These are phyloP conservation scores for Montifringilla adamsi DNA, from an alignment of 2,113 vertebrate genomes.

Conservation along the genomic window DNA sequence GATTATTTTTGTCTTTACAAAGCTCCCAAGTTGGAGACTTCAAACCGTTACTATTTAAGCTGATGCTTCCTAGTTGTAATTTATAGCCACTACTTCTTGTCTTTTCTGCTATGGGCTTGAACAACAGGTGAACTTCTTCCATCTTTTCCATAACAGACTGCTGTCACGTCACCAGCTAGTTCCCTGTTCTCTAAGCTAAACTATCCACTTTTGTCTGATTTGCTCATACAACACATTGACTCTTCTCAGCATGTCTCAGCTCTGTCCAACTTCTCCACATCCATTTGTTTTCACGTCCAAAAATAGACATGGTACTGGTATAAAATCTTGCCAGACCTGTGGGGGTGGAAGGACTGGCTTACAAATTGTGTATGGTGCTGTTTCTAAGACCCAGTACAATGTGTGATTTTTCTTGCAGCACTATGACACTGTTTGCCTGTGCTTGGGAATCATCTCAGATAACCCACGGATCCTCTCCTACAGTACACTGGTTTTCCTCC, in stretches of 20 bases:
- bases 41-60: neutral
- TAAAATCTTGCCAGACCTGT: neutral
- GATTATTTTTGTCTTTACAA: neutral
- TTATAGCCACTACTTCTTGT: neutral
- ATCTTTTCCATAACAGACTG: neutral
- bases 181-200: neutral
- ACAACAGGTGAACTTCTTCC: neutral
- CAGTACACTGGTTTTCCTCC: neutral
- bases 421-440: neutral
- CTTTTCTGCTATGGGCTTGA: neutral
- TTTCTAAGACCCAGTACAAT: neutral
- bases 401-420: neutral
- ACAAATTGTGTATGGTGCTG: neutral
- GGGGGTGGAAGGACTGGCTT: neutral
- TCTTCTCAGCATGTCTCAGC: neutral
- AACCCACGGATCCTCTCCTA: neutral
- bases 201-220: neutral
- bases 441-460: neutral
- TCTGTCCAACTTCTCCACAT: neutral
- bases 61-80: neutral
- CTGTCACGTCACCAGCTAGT: neutral
- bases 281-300: neutral
- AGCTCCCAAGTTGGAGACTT: neutral
- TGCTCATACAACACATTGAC: neutral
- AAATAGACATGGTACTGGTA: neutral